phyloP scores from a whole-genome alignment of 2,797 vertebrate species.

The Pangasius mekongensis region DNA sequence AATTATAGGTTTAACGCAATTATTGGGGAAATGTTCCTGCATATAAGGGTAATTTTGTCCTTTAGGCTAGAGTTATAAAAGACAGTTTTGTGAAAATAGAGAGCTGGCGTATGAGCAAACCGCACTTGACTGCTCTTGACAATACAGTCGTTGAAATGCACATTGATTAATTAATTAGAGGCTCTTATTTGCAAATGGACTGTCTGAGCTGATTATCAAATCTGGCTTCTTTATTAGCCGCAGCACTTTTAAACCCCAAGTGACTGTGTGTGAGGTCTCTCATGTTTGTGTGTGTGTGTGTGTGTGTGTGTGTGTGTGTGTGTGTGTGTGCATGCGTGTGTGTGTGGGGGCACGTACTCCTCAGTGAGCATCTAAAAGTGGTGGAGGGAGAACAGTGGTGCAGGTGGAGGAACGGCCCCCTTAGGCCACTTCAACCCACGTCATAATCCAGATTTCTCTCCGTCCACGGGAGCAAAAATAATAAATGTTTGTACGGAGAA shows the following conservation, averaged over 20 bases:
- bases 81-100: conserved; percentile 43
- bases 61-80: conserved; percentile 27
- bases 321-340: neutral
- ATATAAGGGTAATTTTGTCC: conserved; percentile 31
- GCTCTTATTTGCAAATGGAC: conserved; percentile 82
- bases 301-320: neutral
- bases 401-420: conserved; percentile 46
- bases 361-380: conserved; percentile 9
- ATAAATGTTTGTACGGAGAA: neutral
- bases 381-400: conserved; percentile 37
- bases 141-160: conserved; percentile 74
- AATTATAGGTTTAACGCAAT: conserved; percentile 34
- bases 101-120: conserved; percentile 62
- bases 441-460: conserved; percentile 9
- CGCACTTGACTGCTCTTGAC: conserved; percentile 79
- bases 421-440: conserved; percentile 35
- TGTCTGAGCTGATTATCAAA: conserved; percentile 81
- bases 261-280: conserved; percentile 33
- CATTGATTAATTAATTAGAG: conserved; percentile 82
- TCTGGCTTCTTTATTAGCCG: conserved; percentile 75
- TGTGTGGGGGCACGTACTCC: neutral
- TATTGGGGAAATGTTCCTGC: conserved; percentile 26
- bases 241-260: conserved; percentile 49
- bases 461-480: neutral
- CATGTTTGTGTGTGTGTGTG: neutral